Base-by-base conservation (phyloP, 2,797 vertebrate genomes). In the Phrynocephalus vlangalii region DNA sequence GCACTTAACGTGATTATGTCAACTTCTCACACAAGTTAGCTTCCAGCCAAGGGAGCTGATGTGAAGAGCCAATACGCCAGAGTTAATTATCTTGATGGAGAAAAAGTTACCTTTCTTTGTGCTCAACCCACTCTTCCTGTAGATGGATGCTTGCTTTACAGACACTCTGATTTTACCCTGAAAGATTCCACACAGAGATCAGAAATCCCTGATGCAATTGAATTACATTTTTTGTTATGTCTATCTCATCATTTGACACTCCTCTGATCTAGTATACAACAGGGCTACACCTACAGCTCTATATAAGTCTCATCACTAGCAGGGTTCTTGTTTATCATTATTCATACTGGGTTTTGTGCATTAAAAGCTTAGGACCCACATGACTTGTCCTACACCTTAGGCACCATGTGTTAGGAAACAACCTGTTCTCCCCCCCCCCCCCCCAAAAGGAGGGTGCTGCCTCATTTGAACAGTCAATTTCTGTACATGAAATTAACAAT, bases 1-100 rank as follows among this genome's bases (percentile, higher is more conserved):
- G 88, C 91, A 94, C 87, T 96, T 96, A 96, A 94, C 90, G 92
- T 89, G 89, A 95, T 96, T 96, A 96, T 91, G 87, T 95, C 95
- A 97, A 95, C 90, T 88, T 95, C 91, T 94, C 84, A 90, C 92
- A 91, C 91, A 95, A 94, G 92, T 94, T 95, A 95, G 92, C 94
- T 95, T 89, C 92, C 94, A 95, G 95, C 90, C 92, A 91, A 94
- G 89, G 86, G 72, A 87, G 90, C 92, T 96, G 95, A 95, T 91
- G 91, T 30, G 80, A 88, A 75, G 87, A 95, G 93, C 94, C 91
- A 94, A 93, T 95, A 92, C 3, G 88, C 86, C 94, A 91, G 85
- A 85, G 83, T 83, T 96, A 96, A 96, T 97, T 96, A 96, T 91
- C 89, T 85, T 94, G 91, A 95, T 95, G 93, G 89, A 86, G 92